Evolutionary conservation across 2,797 vertebrate genomes (phyloP).

Genomic region (Dipus sagitta): DNA sequence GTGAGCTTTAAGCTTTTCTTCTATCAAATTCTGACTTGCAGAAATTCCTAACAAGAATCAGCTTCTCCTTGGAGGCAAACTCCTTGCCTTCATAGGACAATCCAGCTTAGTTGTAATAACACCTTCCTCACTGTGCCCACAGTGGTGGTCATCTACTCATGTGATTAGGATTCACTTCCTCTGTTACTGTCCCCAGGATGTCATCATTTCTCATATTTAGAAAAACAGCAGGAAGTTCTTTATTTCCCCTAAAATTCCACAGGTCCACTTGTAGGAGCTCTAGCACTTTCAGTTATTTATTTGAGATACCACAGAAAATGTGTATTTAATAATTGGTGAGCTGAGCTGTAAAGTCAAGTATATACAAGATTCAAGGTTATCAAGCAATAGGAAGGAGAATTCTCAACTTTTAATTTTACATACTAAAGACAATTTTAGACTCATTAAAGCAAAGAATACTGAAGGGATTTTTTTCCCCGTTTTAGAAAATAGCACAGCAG

Average conservation of each 20-base stretch:
- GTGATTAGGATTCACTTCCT: constrained; percentile 61
- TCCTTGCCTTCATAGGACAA: too few species aligned
- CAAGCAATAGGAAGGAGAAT: background rate
- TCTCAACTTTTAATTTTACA: background rate
- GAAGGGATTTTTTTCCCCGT: background rate
- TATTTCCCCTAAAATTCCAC: constrained; percentile 67
- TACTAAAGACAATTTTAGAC: background rate
- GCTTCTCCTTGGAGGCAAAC: background rate
- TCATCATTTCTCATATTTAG: constrained; percentile 75
- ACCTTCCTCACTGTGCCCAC: constrained; percentile 42
- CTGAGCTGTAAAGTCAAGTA: constrained; percentile 3
- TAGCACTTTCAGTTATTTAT: background rate
- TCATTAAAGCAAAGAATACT: background rate
- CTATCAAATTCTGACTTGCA: constrained; percentile 14
- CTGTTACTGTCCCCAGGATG: constrained; percentile 67
- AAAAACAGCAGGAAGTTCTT: constrained; percentile 70
- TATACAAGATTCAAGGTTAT: background rate
- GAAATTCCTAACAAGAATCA: constrained; percentile 60
- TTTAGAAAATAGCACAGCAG: background rate
- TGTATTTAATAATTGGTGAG: background rate
- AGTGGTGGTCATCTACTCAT: background rate
- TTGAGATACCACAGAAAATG: background rate
- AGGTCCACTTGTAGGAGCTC: constrained; percentile 53
- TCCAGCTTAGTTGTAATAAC: constrained; percentile 1
- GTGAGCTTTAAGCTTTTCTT: background rate